Base-by-base conservation (phyloP, 2,113 vertebrate species). In the Kryptolebias marmoratus region DNA sequence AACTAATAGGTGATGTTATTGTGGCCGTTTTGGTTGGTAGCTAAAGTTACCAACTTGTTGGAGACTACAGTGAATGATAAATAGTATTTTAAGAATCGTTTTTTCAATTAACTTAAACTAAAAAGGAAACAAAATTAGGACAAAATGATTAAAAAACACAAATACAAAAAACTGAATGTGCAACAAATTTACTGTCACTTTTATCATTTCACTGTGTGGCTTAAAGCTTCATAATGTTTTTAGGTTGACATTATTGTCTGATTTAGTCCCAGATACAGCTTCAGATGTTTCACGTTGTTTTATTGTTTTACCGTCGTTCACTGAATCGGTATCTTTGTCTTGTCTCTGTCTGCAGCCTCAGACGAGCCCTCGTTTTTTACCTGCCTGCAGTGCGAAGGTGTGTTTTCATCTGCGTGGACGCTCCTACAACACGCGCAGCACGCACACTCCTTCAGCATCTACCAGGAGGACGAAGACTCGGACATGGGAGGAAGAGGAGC, bases 401-500 rank as follows among this genome's bases (percentile, higher is more conserved):
- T 93, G 57, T 91, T 93, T 57, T 80, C 81, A 27, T 93, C 91
- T 1, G 92, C 94, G 0, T 94, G 94, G 94, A 67, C 60, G 13
- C 91, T 95, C 64, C 69, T 95, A 5, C 91, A 93, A 68, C 94
- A 95, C 10, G 94, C 93, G 30, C 94, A 94, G 80, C 89, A 93
- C 84, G 73, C 47, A 1, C 94, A 95, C 85, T 85, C 90, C 73
- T 87, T 94, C 80, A 93, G 83, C 86, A 92, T 95, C 90, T 95
- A 95, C 90, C 91, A 92, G 30, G 94, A 92, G 59, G 87, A 96
- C 71, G 91, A 95, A 80, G 87, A 93, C 73, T 88, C 73, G 0
- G 11, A 78, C 36, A n/a, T 68, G 47, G 61, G 45, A 56, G 54
- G 64, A 56, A 92, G 94, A 94, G 93, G 92, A 93, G 91, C 91